Evolutionary conservation across 2,888 invertebrate genomes (phyloP).

Genomic region (Melipona bicolor): DNA sequence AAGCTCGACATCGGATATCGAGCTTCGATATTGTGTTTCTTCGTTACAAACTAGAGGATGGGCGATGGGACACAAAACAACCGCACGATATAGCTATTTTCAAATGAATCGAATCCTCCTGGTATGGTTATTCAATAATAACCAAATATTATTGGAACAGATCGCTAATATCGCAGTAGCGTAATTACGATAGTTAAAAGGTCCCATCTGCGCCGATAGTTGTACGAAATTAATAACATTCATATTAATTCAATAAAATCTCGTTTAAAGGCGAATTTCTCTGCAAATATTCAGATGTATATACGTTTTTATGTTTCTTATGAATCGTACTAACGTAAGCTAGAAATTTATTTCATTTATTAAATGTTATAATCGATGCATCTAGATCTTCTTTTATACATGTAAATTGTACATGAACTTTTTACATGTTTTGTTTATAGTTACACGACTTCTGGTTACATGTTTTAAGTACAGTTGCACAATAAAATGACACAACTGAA

Average conservation of each 20-base stretch:
- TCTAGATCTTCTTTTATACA: no score
- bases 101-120: conserved; percentile 32
- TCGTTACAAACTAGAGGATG: conserved; percentile 7
- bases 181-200: neutral
- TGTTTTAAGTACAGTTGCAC: no score
- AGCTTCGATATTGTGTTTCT: conserved; percentile 33
- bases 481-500: no score
- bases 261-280: neutral
- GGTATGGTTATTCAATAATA: conserved; percentile 1
- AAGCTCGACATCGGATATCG: conserved; percentile 27
- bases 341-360: no score
- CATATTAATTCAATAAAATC: neutral
- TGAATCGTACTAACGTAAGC: no score
- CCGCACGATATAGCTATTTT: conserved; percentile 38
- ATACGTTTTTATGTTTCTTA: no score
- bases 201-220: no score
- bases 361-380: no score
- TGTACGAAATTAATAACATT: neutral
- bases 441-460: no score
- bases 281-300: neutral
- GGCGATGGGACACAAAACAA: neutral
- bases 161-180: neutral
- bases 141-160: conserved; percentile 33
- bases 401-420: no score
- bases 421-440: no score